These are phyloP conservation scores for Alloplasta piceator DNA, from an alignment of 2,888 invertebrate genomes.

Conservation along the genomic window DNA sequence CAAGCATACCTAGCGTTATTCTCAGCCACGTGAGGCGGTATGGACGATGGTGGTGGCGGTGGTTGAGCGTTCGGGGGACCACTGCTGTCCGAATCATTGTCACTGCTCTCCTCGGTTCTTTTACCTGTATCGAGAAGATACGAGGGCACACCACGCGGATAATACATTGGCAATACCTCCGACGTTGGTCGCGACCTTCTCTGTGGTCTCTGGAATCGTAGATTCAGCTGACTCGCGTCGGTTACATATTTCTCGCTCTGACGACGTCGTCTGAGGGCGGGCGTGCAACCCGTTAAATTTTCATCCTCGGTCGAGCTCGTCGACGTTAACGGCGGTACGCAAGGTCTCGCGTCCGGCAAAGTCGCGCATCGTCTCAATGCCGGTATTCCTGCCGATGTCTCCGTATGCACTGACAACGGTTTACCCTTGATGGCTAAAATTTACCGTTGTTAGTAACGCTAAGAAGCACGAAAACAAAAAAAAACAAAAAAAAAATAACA, in stretches of 20 bases:
- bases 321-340: slow-evolving; percentile 76
- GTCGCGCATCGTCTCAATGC: slow-evolving; percentile 81
- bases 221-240: slow-evolving; percentile 92
- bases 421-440: slow-evolving; percentile 80
- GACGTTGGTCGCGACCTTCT: slow-evolving; percentile 77
- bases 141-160: slow-evolving; percentile 80
- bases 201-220: slow-evolving; percentile 90
- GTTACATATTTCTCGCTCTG: slow-evolving; percentile 93
- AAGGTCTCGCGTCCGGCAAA: slow-evolving; percentile 82
- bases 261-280: slow-evolving; percentile 90
- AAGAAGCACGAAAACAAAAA: slow-evolving; percentile 65
- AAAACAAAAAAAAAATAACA: slow-evolving; percentile 57
- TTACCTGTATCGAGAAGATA: slow-evolving; percentile 78
- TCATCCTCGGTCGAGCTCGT: slow-evolving; percentile 81
- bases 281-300: slow-evolving; percentile 84
- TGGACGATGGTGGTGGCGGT: slow-evolving; percentile 78
- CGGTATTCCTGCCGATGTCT: slow-evolving; percentile 69
- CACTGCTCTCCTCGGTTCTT: slow-evolving; percentile 81
- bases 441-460: slow-evolving; percentile 77
- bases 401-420: slow-evolving; percentile 76
- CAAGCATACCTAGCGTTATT: slow-evolving; percentile 80
- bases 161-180: slow-evolving; percentile 76
- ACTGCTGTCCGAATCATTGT: slow-evolving; percentile 81
- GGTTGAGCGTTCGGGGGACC: slow-evolving; percentile 74
- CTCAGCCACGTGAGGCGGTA: slow-evolving; percentile 80